phyloP scores from a whole-genome alignment of 1,140 invertebrate species.

The Eumeta japonica region DNA sequence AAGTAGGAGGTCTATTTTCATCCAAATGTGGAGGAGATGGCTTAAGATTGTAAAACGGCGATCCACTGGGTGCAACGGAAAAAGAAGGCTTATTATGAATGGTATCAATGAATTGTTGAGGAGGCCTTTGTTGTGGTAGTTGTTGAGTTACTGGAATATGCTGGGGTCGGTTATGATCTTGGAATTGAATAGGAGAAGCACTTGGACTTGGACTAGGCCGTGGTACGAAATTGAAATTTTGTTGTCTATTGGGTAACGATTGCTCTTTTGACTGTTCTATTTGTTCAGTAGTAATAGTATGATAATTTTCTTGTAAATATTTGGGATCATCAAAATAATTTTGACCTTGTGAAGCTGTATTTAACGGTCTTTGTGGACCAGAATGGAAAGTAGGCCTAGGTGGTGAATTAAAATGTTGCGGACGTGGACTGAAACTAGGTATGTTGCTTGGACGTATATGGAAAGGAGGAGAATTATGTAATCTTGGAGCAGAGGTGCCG shows the following conservation, averaged over 20 bases:
- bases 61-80: constrained; percentile 23
- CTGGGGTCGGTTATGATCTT: constrained; percentile 29
- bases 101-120: constrained; percentile 33
- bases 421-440: constrained; percentile 29
- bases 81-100: constrained; percentile 37
- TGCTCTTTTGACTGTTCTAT: constrained; percentile 44
- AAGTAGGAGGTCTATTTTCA: constrained; percentile 37
- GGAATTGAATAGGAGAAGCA: constrained; percentile 28
- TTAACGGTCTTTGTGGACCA: constrained; percentile 47
- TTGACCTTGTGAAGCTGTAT: constrained; percentile 30
- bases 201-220: constrained; percentile 34
- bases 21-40: constrained; percentile 51
- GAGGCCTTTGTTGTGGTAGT: constrained; percentile 37
- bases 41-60: constrained; percentile 52
- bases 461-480: constrained; percentile 27
- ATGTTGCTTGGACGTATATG: constrained; percentile 27
- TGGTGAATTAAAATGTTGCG: constrained; percentile 30
- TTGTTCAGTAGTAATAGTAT: constrained; percentile 55
- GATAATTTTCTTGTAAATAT: constrained; percentile 57
- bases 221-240: constrained; percentile 31
- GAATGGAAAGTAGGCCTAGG: constrained; percentile 37
- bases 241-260: constrained; percentile 29
- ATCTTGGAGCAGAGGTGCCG: constrained; percentile 27
- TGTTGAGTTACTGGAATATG: constrained; percentile 36
- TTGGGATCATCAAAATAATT: constrained; percentile 51